Evolutionary conservation across 2,113 vertebrate species (phyloP).

Genomic region (Lipotes vexillifer): DNA sequence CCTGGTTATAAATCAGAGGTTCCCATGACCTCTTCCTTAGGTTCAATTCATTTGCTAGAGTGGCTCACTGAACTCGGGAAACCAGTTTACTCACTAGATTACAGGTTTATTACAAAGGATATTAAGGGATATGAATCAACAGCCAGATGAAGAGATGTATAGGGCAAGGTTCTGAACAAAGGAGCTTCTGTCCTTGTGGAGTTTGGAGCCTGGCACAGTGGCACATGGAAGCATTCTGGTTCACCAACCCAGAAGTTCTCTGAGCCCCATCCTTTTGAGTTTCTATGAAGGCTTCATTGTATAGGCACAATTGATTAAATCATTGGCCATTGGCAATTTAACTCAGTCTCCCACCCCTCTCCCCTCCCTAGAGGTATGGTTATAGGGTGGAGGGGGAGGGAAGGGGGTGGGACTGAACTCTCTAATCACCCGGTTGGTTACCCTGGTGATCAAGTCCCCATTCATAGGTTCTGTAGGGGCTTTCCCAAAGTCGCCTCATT

Average conservation of each 20-base stretch:
- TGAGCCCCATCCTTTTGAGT: not conserved
- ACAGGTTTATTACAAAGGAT: not conserved
- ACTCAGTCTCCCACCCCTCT: not conserved
- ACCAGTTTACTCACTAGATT: not conserved
- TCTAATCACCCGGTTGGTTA: not conserved
- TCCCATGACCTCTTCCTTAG: not conserved
- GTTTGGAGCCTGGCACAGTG: not conserved
- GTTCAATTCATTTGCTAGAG: not conserved
- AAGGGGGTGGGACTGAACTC: not conserved
- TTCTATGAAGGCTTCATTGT: not conserved
- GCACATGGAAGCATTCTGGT: not conserved
- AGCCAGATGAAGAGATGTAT: not conserved
- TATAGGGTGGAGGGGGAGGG: not conserved
- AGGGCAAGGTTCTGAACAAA: not conserved
- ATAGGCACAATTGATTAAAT: not conserved
- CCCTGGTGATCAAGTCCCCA: not conserved
- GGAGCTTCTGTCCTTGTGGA: not conserved
- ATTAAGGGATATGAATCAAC: not conserved
- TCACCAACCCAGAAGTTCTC: not conserved
- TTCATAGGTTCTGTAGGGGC: not conserved
- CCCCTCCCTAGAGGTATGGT: not conserved
- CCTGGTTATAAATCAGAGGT: not conserved
- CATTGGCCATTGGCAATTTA: not conserved
- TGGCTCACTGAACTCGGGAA: not conserved
- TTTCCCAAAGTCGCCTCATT: not conserved